phyloP scores from a whole-genome alignment of 1,140 invertebrate genomes.

The Sweltsa coloradensis region DNA sequence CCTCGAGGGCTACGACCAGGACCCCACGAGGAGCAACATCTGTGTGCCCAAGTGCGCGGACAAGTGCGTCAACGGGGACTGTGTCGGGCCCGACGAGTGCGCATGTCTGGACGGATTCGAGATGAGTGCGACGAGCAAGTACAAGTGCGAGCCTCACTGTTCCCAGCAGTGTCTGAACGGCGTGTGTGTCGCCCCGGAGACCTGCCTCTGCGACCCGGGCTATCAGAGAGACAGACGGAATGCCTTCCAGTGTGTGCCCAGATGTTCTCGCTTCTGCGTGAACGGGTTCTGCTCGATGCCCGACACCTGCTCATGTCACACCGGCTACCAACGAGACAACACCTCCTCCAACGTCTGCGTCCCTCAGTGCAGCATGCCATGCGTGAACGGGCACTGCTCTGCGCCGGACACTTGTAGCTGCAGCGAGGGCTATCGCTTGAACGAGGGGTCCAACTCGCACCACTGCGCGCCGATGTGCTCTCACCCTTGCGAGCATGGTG shows the following conservation, averaged over 20 bases:
- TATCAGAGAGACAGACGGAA: conserved; percentile 14
- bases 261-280: conserved; percentile 41
- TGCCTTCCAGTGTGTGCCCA: conserved; percentile 27
- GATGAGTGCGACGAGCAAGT: conserved; percentile 11
- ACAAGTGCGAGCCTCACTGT: conserved; percentile 37
- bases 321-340: no score
- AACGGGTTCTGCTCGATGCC: conserved; percentile 43
- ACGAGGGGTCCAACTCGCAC: conserved; percentile 14
- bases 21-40: not conserved
- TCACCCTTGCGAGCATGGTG: conserved; percentile 28
- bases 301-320: conserved; percentile 35
- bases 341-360: conserved; percentile 7
- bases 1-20: conserved; percentile 14
- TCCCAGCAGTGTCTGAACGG: conserved; percentile 29
- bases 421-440: conserved; percentile 16
- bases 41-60: conserved; percentile 44
- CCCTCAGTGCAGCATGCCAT: conserved; percentile 24
- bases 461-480: conserved; percentile 23
- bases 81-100: conserved; percentile 19
- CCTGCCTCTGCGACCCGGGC: conserved; percentile 29
- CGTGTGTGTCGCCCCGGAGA: conserved; percentile 23
- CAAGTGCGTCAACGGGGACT: conserved; percentile 23
- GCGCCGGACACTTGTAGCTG: conserved; percentile 33
- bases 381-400: conserved; percentile 18
- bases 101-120: conserved; percentile 19